Evolutionary conservation across 2,113 vertebrate species (phyloP).

Genomic region (Pituophis catenifer): DNA sequence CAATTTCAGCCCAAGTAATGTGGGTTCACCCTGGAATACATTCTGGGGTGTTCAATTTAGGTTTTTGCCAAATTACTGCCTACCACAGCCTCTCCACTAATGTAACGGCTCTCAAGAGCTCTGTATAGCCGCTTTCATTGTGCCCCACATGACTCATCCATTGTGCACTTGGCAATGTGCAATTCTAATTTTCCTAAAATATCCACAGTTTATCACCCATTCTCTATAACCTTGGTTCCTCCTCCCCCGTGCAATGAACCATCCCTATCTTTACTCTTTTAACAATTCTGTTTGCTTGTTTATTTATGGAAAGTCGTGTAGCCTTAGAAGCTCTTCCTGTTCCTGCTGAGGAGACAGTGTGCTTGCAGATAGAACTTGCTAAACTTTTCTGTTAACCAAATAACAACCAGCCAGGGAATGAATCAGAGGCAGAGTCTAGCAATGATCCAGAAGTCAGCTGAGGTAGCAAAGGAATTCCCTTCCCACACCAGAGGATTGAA

Average conservation of each 20-base stretch:
- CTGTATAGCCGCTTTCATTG: neutral
- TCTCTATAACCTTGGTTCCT: neutral
- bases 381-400: neutral
- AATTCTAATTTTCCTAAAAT: conserved; percentile 14
- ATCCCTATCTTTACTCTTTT: neutral
- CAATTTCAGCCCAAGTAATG: neutral
- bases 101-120: neutral
- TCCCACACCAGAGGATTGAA: neutral
- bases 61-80: neutral
- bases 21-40: neutral
- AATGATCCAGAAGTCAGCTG: neutral
- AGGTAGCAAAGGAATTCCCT: neutral
- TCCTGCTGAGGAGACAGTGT: neutral
- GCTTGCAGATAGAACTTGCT: neutral
- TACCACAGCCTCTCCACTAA: neutral
- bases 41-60: neutral
- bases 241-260: neutral
- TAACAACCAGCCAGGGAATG: neutral
- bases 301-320: neutral
- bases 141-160: conserved; percentile 5
- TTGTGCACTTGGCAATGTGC: neutral
- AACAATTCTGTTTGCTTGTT: neutral
- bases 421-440: neutral
- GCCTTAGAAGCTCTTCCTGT: neutral
- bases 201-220: neutral